These are phyloP conservation scores for Acanthococcus lagerstroemiae DNA, from an alignment of 2,888 invertebrate species.

Conservation along the genomic window DNA sequence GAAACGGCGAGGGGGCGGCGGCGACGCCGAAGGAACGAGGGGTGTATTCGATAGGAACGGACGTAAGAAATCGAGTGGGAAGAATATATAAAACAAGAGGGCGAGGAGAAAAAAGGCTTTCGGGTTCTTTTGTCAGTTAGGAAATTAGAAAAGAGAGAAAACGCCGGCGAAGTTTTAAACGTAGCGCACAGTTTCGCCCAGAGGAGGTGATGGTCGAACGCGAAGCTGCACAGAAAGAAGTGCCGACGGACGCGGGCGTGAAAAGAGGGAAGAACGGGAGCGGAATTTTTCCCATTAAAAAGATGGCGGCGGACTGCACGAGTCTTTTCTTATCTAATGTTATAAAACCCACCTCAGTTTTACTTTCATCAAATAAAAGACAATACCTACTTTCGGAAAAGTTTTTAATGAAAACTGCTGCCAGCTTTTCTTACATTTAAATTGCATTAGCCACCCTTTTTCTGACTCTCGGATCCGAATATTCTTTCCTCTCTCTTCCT, in stretches of 20 bases:
- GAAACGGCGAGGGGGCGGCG: neutral
- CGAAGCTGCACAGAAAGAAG: neutral
- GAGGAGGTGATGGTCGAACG: conserved; percentile 11
- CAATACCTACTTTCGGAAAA: conserved; percentile 30
- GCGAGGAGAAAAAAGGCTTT: conserved; percentile 16
- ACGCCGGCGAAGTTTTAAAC: too few species aligned
- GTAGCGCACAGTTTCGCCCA: neutral
- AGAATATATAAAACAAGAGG: conserved; percentile 1
- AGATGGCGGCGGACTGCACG: conserved; percentile 28
- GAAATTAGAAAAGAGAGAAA: conserved; percentile 23
- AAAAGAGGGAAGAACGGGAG: neutral
- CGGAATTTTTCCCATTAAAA: conserved; percentile 30
- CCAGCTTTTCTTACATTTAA: conserved; percentile 30
- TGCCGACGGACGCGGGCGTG: neutral
- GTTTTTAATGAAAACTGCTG: conserved; percentile 30
- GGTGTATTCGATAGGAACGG: neutral
- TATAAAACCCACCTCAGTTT: conserved; percentile 29
- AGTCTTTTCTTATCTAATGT: conserved; percentile 30
- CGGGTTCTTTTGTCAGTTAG: conserved; percentile 24
- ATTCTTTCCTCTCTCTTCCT: neutral
- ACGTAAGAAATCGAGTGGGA: conserved; percentile 9
- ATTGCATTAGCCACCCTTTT: conserved; percentile 30
- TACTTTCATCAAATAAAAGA: conserved; percentile 29
- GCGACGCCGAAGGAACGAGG: neutral
- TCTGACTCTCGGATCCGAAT: neutral